Base-by-base conservation (phyloP, 2,113 vertebrate species). In the Elachura formosa region DNA sequence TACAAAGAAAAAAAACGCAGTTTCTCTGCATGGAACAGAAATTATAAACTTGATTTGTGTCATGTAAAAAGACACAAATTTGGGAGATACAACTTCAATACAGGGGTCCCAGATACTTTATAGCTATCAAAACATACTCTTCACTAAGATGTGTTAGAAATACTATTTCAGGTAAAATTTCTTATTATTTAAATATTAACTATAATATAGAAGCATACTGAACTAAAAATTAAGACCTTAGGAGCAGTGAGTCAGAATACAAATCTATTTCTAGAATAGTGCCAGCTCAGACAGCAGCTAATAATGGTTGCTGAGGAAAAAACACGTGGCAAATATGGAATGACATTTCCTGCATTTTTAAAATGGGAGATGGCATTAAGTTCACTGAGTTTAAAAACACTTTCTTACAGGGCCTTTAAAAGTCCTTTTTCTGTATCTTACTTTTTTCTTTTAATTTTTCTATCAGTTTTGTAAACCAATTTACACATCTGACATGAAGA, bases 191-290 rank as follows among this genome's bases (percentile, higher is more conserved):
- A 75, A 63, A 38, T 51, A 55, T 11, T 75, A 78, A 62, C 29
- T 78, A 17, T 24, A 74, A 31, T 33, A 64, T 1, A 72, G 43
- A 90, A 72, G 11, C 38, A 49, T 6, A 58, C 13, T 54, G 29
- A 93, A 51, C 34, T 67, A 87, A 52, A 90, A 84, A 46, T 63
- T 61, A 82, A 56, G 85, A 76, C 24, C 52, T 64, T 40, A 52
- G 85, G 25, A 90, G 88, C 67, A 79, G 22, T 93, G 71, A 85
- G 62, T 93, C 93, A 92, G 62, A 93, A 93, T 18, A 75, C 49
- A 74, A 61, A 68, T 56, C 78, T 90, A 66, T 89, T 85, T 94
- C 79, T 73, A 93, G 75, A 72, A 12, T 43, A 40, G 31, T 40
- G 75, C 54, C 78, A 64, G 43, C 66, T 95, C 78, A 87, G 64